Conservation (phyloP, 2,888 invertebrate species). For the Eupsilia transversa region DNA sequence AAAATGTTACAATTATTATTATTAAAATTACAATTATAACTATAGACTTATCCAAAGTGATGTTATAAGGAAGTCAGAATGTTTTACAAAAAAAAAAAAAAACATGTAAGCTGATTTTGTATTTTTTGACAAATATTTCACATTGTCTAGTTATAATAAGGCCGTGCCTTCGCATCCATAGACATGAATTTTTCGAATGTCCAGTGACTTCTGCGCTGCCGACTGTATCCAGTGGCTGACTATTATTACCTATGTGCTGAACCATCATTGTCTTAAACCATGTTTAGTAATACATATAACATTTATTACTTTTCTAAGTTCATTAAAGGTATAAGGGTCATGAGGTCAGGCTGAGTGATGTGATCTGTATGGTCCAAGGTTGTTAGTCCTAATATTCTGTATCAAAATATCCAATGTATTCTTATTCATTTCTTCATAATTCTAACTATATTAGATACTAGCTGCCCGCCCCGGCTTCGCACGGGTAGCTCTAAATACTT, state of each 20-base stretch:
- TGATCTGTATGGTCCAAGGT: not conserved
- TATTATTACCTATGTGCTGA: slow-evolving; percentile 12
- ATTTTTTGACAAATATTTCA: too few relatives aligned
- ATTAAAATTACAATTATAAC: too few relatives aligned
- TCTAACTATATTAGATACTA: not conserved
- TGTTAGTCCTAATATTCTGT: not conserved
- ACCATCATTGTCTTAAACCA: slow-evolving; percentile 39
- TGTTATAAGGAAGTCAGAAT: too few relatives aligned
- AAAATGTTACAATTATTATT: too few relatives aligned
- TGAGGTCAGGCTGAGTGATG: not conserved
- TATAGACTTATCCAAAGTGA: too few relatives aligned
- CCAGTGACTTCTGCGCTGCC: not conserved
- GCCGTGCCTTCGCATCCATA: not conserved
- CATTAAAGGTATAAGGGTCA: slow-evolving; percentile 10
- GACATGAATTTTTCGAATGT: not conserved
- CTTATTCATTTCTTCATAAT: not conserved
- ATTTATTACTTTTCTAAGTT: slow-evolving; percentile 34
- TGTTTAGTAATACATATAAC: slow-evolving; percentile 8
- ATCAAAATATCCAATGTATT: not conserved
- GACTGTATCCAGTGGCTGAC: slow-evolving; percentile 5
- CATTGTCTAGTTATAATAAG: too few relatives aligned
- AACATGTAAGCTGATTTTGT: too few relatives aligned
- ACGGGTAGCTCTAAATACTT: too few relatives aligned
- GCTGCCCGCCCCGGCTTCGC: too few relatives aligned
- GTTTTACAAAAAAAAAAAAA: too few relatives aligned